Conservation (phyloP, 2,797 vertebrate genomes). For the Accipiter minullus region DNA sequence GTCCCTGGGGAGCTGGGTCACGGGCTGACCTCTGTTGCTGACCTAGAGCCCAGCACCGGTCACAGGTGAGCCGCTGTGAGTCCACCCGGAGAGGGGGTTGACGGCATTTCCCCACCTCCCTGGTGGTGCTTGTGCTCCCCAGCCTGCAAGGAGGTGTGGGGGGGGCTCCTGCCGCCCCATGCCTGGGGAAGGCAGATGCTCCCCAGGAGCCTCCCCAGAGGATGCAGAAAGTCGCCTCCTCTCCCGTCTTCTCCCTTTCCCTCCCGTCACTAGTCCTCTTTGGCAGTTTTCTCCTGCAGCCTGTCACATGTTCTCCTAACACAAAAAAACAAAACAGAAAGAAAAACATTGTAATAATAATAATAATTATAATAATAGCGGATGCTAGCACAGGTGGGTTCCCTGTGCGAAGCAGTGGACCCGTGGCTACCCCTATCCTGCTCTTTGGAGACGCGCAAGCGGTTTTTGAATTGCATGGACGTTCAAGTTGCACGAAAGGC, state of each 20-base stretch:
- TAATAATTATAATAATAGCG: slow-evolving; percentile 49
- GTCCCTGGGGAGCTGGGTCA: rapidly evolving
- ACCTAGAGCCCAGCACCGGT: not conserved
- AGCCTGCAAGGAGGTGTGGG: not conserved
- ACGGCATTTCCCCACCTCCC: not conserved
- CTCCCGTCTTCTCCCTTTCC: not conserved
- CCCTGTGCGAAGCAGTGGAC: slow-evolving; percentile 1
- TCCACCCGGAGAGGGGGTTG: not conserved
- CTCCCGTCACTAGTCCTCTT: not conserved
- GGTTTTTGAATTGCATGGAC: slow-evolving; percentile 63
- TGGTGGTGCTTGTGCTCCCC: not conserved
- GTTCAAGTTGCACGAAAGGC: slow-evolving; percentile 50
- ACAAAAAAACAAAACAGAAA: not conserved
- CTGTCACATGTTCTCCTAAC: not conserved
- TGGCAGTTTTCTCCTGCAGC: slow-evolving; percentile 17
- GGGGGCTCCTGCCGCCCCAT: not conserved
- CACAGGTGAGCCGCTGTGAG: not conserved
- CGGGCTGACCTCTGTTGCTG: not conserved
- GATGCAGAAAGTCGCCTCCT: not conserved
- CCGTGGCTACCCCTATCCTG: not conserved
- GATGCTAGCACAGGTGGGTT: slow-evolving; percentile 41
- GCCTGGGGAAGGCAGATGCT: not conserved
- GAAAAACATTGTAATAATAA: slow-evolving; percentile 43
- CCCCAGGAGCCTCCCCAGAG: not conserved
- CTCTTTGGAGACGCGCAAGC: not conserved